Base-by-base conservation (phyloP, 2,113 vertebrate genomes). In the Thryonomys swinderianus region DNA sequence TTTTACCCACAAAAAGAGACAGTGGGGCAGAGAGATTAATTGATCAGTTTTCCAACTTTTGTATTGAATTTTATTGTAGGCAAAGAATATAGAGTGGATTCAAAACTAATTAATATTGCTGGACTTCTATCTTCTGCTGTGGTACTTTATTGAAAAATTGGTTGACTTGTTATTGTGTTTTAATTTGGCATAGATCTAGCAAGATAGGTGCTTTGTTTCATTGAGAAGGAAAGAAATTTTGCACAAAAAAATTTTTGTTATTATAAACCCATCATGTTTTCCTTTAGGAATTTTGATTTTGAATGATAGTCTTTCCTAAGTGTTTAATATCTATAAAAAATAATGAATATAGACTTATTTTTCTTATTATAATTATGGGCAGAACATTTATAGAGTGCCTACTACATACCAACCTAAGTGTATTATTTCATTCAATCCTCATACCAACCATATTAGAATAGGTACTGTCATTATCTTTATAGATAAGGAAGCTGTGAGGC, bases 131-230 rank as follows among this genome's bases (percentile, higher is more conserved):
- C 85, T 40, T 93, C 17, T 91, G 20, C 48, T 57, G 71, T 91
- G 40, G 45, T 88, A 51, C n/a, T 93, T 78, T 64, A 67, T 76
- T 94, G 71, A 82, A 95, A 96, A 85, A 79, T 32, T 78, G 61
- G 10, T 91, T 86, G 71, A 32, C 25, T 55, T 73, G 53, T 23
- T 96, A 48, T 73, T 88, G 4, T 93, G 83, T 92, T n/a, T 40
- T 92, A 89, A 64, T 61, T 61, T 93, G 67, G 2, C 71, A 53
- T 88, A 91, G 30, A 59, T 76, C n/a, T 89, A n/a, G 32, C 18
- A 86, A 76, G 40, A 53, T 93, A n/a, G 30, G 18, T 91, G 16
- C 42, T 95, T 83, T 92, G 69, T 89, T 93, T 95, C 89, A 73
- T 71, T 95, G 82, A 85, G 37, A 88, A 84, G 42, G 73, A 91